Conservation (phyloP, 2,888 invertebrate genomes). For the Agrotis puta region DNA sequence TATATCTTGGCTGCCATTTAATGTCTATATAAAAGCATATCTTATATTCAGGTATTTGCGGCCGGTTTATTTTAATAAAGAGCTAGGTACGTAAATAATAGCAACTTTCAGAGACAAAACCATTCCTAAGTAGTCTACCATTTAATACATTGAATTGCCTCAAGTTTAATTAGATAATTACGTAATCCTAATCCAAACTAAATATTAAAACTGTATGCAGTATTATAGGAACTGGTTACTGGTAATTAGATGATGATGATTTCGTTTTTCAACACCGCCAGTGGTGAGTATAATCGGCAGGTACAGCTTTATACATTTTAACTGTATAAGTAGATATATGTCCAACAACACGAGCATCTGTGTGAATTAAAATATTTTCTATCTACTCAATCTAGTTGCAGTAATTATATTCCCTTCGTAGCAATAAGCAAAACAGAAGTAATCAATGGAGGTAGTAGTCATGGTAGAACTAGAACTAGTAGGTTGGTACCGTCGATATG, state of each 20-base stretch:
- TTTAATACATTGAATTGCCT: neutral
- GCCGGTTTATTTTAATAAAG: constrained; percentile 5
- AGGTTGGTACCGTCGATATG: constrained; percentile 23
- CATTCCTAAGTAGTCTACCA: too few relatives aligned
- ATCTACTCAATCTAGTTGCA: too few relatives aligned
- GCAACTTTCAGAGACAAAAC: neutral
- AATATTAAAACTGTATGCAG: too few relatives aligned
- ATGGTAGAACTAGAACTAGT: neutral
- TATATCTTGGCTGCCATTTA: constrained; percentile 60
- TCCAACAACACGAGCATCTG: too few relatives aligned
- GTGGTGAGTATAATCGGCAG: too few relatives aligned
- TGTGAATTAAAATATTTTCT: too few relatives aligned
- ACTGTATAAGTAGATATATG: too few relatives aligned
- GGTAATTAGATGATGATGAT: too few relatives aligned
- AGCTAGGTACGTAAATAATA: neutral
- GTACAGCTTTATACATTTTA: too few relatives aligned
- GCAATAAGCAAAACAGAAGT: neutral
- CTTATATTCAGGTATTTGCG: constrained; percentile 35
- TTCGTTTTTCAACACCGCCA: too few relatives aligned
- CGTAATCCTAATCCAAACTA: neutral
- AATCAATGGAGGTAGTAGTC: neutral
- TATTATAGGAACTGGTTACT: too few relatives aligned
- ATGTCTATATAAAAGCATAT: constrained; percentile 49
- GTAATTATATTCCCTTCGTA: too few relatives aligned
- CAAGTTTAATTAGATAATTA: neutral